phyloP scores from a whole-genome alignment of 2,888 invertebrate genomes.

The Hartigia nigra region DNA sequence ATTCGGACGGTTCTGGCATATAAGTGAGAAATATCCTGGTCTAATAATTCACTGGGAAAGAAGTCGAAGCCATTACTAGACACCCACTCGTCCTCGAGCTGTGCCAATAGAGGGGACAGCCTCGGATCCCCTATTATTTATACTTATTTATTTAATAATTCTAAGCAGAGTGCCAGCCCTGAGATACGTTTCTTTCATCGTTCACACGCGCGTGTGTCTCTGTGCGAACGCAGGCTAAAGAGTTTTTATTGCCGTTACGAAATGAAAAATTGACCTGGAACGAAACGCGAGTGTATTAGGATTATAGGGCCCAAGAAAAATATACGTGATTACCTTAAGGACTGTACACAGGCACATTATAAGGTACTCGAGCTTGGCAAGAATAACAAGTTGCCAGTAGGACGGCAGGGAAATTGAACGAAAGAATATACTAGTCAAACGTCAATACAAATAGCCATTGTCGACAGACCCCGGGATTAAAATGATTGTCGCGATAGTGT shows the following conservation, averaged over 20 bases:
- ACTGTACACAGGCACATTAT: not conserved
- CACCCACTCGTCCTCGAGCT: not conserved
- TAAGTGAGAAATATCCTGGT: not conserved
- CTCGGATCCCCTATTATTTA: not conserved
- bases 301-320: not conserved
- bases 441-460: not conserved
- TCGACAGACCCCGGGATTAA: not conserved
- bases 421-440: not conserved
- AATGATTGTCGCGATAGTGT: not conserved
- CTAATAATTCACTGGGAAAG: not conserved
- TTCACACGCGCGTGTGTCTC: not conserved
- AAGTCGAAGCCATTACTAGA: not conserved
- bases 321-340: not conserved
- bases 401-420: not conserved
- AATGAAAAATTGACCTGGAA: not conserved
- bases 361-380: not conserved
- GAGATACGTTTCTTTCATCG: not conserved
- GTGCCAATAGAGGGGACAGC: not conserved
- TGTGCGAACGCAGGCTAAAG: not conserved
- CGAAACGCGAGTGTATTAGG: not conserved
- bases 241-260: not conserved
- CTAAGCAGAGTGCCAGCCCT: not conserved
- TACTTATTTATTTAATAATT: not conserved
- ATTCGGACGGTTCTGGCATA: not conserved
- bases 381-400: not conserved